Evolutionary conservation across 2,797 vertebrate species (phyloP), one percentile per base, ranked within the genome.

Genomic region (Falco peregrinus): DNA sequence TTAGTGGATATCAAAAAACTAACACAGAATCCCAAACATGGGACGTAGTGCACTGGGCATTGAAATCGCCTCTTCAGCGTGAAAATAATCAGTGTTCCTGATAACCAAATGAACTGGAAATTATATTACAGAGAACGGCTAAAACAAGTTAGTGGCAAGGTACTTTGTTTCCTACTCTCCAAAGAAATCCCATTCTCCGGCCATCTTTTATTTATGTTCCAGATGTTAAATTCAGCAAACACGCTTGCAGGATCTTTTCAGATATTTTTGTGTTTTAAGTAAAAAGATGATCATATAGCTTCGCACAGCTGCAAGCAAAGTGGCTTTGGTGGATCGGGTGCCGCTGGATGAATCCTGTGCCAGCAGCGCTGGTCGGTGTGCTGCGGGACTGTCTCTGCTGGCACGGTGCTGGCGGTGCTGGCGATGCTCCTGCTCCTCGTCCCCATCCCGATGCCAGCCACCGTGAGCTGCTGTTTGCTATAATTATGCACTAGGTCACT

Each of bases 1-100:
- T 99, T 98, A 99, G 98, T 95, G 98, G 97, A 97, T 97, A 98
- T 98, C 97, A 98, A 96, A 98, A 98, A 97, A 96, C 97, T 85
- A 93, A 87, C 89, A 67, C 84, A 96, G 95, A 97, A 97, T 97
- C 93, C 96, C 89, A 97, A 95, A 92, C 91, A 89, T 2, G 24
- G 61, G 45, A 61, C 2, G 7, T 41, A 92, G 92, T 95, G 94
- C 4, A 51, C 92, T 85, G 43, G 64, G 94, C 96, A 96, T 93
- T 95, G 97, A 97, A 96, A 96, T 95, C 22, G 3, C 94, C 95
- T 95, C 90, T 93, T 93, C 93, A 73, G 94, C 1, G 9, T 76
- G 93, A 45, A 67, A 83, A 93, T 75, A 76, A 88, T 83, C 60
- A 60, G 59, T 91, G 95, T 87, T 97, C 94, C 97, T 87, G 96